These are phyloP conservation scores for Notamacropus eugenii DNA, from an alignment of 2,797 vertebrate species.

Conservation along the genomic window DNA sequence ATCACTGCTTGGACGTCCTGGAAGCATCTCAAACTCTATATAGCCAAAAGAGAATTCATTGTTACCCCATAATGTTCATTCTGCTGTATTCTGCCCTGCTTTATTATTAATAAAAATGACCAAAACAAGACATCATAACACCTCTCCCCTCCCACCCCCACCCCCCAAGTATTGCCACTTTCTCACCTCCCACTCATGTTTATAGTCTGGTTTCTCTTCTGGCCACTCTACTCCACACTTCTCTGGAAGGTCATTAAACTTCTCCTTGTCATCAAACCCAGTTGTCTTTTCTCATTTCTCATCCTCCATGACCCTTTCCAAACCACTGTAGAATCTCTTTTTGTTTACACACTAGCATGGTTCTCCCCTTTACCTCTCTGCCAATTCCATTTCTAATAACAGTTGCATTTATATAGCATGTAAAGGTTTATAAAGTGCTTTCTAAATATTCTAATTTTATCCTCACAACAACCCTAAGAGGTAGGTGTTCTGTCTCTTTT, in stretches of 20 bases:
- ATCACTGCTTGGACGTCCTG: background rate
- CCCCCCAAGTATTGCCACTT: background rate
- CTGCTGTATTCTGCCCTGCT: background rate
- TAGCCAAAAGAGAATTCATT: background rate
- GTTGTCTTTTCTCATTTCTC: background rate
- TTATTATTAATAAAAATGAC: background rate
- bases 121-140: background rate
- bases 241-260: background rate
- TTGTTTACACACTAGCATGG: background rate
- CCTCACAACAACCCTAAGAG: background rate
- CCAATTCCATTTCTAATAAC: background rate
- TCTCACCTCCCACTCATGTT: background rate
- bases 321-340: background rate
- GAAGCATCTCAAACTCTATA: background rate
- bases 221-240: background rate
- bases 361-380: background rate
- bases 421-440: background rate
- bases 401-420: background rate
- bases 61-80: background rate
- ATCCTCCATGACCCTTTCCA: background rate
- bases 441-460: background rate
- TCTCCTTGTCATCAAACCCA: background rate
- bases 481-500: background rate
- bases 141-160: rapidly evolving
- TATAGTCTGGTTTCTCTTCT: background rate